These are phyloP conservation scores for Chironomus striatipennis DNA, from an alignment of 1,140 invertebrate genomes.

Conservation along the genomic window DNA sequence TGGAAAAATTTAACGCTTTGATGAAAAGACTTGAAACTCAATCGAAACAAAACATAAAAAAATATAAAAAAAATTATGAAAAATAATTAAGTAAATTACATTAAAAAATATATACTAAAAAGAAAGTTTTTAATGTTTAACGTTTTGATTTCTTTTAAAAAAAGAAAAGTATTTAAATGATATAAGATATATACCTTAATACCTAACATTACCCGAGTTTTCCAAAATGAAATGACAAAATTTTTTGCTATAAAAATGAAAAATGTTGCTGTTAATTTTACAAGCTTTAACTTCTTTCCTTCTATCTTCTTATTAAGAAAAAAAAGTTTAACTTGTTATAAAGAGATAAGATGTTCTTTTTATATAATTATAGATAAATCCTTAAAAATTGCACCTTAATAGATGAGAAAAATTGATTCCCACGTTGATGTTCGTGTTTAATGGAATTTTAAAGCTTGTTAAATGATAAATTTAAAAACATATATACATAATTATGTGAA, in stretches of 20 bases:
- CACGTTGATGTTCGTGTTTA: background rate
- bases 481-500: too few species aligned
- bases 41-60: background rate
- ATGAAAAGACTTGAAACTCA: conserved; percentile 1
- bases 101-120: background rate
- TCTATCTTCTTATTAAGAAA: too few species aligned
- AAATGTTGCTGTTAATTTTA: too few species aligned
- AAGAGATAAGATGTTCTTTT: background rate
- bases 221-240: too few species aligned
- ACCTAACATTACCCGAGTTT: too few species aligned
- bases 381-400: background rate
- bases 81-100: background rate
- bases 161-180: background rate
- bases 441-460: conserved; percentile 2
- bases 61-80: background rate
- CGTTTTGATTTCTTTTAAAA: background rate
- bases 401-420: background rate
- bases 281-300: too few species aligned
- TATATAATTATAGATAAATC: background rate
- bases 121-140: conserved; percentile 2
- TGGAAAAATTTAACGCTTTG: background rate
- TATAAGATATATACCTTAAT: too few species aligned
- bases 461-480: background rate
- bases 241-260: too few species aligned
- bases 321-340: too few species aligned